Evolutionary conservation across 2,888 invertebrate genomes (phyloP).

Genomic region (Apeira syringaria): DNA sequence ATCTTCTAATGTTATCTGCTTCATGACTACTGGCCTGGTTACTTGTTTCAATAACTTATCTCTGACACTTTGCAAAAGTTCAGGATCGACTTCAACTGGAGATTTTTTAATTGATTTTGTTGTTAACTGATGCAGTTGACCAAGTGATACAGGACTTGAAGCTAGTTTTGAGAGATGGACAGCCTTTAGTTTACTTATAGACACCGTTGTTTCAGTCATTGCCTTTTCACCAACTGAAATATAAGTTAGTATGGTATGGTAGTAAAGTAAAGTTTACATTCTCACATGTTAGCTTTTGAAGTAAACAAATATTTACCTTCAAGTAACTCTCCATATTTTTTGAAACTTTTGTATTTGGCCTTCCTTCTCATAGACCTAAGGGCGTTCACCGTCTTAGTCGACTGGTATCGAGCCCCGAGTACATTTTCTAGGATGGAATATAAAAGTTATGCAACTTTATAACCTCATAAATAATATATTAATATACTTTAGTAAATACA

Average conservation of each 20-base stretch:
- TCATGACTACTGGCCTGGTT: constrained; percentile 29
- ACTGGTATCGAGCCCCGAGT: constrained; percentile 60
- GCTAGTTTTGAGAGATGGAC: constrained; percentile 87
- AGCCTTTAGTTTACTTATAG: constrained; percentile 86
- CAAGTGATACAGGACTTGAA: constrained; percentile 79
- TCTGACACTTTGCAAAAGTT: constrained; percentile 67
- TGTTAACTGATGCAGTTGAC: constrained; percentile 84
- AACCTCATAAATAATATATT: constrained; percentile 33
- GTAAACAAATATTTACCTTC: constrained; percentile 80
- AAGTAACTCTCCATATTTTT: constrained; percentile 87
- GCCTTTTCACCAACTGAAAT: constrained; percentile 85
- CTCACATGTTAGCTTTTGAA: too few species aligned
- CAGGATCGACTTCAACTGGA: constrained; percentile 64
- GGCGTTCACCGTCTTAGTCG: constrained; percentile 68
- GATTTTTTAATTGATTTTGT: constrained; percentile 47
- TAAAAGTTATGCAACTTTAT: constrained; percentile 63
- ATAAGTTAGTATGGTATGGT: constrained; percentile 19
- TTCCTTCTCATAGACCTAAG: constrained; percentile 67
- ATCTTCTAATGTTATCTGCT: constrained; percentile 57
- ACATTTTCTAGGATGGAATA: constrained; percentile 47
- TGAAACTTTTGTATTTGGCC: constrained; percentile 67
- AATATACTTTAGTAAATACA: too few species aligned
- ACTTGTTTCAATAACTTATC: constrained; percentile 66
- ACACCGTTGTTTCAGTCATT: constrained; percentile 86
- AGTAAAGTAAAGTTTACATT: constrained; percentile 35